Percentiles rank a stretch among this genome's conserved stretches.
phyloP scores from a whole-genome alignment of 2,888 invertebrate genomes.

The Agapostemon virescens region DNA sequence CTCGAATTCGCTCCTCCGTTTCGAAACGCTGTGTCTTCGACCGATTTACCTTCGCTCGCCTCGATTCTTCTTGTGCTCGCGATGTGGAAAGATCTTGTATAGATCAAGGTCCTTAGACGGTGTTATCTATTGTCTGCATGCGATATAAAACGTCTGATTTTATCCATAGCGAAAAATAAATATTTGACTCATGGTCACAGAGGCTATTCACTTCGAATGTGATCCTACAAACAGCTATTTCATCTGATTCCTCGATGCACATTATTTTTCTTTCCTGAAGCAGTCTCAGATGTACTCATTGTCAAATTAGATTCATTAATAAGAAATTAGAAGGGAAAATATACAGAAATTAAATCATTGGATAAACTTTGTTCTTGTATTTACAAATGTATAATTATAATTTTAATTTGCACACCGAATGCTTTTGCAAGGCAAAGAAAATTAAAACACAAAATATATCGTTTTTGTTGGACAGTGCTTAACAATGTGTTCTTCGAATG shows the following conservation, averaged over 20 bases:
- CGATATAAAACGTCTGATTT: background rate
- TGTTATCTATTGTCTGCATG: slow-evolving; percentile 6
- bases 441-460: too few relatives aligned
- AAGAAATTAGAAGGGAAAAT: too few relatives aligned
- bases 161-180: background rate
- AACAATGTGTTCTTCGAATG: too few relatives aligned
- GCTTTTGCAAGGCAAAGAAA: too few relatives aligned
- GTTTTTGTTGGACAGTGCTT: too few relatives aligned
- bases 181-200: background rate
- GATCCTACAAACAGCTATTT: background rate
- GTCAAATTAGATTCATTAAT: too few relatives aligned
- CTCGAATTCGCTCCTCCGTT: background rate
- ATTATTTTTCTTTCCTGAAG: background rate
- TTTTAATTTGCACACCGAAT: too few relatives aligned
- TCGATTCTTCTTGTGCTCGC: background rate
- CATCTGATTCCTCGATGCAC: background rate
- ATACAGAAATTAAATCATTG: too few relatives aligned
- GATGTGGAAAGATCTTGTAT: background rate
- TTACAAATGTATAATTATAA: too few relatives aligned
- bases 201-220: background rate
- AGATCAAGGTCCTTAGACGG: background rate
- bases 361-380: too few relatives aligned
- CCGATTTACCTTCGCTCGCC: background rate
- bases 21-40: slow-evolving; percentile 7
- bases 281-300: too few relatives aligned